Evolutionary conservation across 2,888 invertebrate species (phyloP).

Genomic region (Parnassius glacialis): DNA sequence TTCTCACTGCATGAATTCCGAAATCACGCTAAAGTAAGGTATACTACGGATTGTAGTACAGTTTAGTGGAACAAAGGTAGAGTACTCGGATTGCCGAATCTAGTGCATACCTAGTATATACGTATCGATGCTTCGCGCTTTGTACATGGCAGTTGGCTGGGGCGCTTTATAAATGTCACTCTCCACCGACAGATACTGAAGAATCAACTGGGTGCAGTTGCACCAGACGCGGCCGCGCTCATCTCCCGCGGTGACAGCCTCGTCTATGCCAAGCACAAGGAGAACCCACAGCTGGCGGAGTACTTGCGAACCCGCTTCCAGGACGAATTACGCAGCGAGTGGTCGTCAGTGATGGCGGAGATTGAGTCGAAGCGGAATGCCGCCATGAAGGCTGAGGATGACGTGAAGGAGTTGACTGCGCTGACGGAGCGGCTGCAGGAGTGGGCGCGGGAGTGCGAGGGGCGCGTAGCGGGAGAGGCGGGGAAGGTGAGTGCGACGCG

Average conservation of each 20-base stretch:
- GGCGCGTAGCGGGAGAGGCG: slow-evolving; percentile 39
- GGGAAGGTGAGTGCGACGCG: slow-evolving; percentile 29
- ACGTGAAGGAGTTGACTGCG: slow-evolving; percentile 68
- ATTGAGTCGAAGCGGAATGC: slow-evolving; percentile 78
- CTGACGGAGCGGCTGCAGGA: slow-evolving; percentile 55
- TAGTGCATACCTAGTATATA: no score
- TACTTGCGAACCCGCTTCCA: slow-evolving; percentile 79
- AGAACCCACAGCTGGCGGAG: slow-evolving; percentile 79
- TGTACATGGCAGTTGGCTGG: no score
- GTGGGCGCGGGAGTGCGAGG: slow-evolving; percentile 62
- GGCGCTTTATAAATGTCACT: no score
- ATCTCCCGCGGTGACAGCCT: slow-evolving; percentile 89
- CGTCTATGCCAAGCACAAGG: slow-evolving; percentile 84
- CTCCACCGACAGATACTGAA: slow-evolving; percentile 76
- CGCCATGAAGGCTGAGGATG: slow-evolving; percentile 79
- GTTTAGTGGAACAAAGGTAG: no score
- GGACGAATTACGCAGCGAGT: slow-evolving; percentile 82
- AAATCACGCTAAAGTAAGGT: no score
- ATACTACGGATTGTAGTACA: no score
- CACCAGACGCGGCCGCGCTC: slow-evolving; percentile 88
- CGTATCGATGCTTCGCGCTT: no score
- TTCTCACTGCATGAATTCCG: no score
- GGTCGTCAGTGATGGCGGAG: slow-evolving; percentile 83
- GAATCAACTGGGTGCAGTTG: slow-evolving; percentile 82
- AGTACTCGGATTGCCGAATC: no score